Conservation (phyloP, 1,140 invertebrate species). For the Neotoxoptera formosana region DNA sequence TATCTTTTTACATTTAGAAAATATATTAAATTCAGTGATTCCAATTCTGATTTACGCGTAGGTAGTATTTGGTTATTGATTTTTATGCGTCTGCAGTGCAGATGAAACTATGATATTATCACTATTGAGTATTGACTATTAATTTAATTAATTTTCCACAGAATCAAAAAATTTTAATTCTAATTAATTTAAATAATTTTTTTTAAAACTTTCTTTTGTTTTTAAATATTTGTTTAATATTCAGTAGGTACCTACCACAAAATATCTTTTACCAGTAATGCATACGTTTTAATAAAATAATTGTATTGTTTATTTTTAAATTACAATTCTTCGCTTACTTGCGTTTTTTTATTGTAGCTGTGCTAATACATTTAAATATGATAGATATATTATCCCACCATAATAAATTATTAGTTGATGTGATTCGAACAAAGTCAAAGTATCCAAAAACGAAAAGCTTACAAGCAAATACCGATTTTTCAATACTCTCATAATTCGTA, state of each 20-base stretch:
- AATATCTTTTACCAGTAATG: too few relatives aligned
- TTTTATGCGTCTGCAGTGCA: not conserved
- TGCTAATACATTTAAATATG: too few relatives aligned
- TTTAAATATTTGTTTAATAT: not conserved
- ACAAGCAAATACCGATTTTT: too few relatives aligned
- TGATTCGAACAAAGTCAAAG: too few relatives aligned
- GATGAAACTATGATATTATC: not conserved
- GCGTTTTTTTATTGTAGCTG: too few relatives aligned
- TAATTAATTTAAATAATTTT: not conserved
- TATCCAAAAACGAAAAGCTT: too few relatives aligned
- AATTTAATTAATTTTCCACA: not conserved
- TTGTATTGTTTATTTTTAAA: too few relatives aligned
- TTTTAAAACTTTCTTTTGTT: not conserved
- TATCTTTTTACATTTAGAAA: not conserved
- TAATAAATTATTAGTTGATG: too few relatives aligned
- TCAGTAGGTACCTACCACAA: not conserved
- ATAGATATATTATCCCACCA: too few relatives aligned
- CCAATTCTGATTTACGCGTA: not conserved
- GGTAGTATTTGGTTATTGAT: not conserved
- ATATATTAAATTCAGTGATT: not conserved
- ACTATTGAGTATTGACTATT: not conserved
- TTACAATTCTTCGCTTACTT: too few relatives aligned
- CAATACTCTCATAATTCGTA: too few relatives aligned
- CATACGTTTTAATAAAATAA: too few relatives aligned
- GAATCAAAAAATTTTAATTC: not conserved